Conservation (phyloP, 2,113 vertebrate genomes). For the Macrotus californicus region DNA sequence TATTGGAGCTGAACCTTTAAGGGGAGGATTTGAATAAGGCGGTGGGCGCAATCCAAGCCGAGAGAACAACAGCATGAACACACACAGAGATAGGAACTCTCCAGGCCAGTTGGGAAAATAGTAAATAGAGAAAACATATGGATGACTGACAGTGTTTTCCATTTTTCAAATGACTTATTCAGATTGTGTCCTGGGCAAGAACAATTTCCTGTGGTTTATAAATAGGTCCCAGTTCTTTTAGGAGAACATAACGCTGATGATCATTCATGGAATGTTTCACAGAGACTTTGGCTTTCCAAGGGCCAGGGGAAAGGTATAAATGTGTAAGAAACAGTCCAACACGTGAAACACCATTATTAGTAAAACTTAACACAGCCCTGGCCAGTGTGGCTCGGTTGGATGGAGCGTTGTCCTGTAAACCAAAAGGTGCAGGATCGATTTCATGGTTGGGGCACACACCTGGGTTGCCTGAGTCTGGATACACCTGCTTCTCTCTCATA, state of each 20-base stretch:
- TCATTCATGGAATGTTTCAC: conserved; percentile 4
- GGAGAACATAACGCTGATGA: conserved; percentile 50
- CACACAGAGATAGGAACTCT: not conserved
- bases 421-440: too few relatives aligned
- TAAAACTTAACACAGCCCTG: not conserved
- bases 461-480: too few relatives aligned
- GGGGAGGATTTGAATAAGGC: not conserved
- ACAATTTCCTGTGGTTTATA: conserved; percentile 76
- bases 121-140: conserved; percentile 49
- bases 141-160: conserved; percentile 41
- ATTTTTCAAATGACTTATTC: conserved; percentile 74
- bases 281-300: conserved; percentile 14
- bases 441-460: too few relatives aligned
- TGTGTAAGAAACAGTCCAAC: conserved; percentile 10
- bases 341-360: not conserved
- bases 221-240: conserved; percentile 72
- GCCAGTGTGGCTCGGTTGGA: too few relatives aligned
- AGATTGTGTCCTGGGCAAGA: conserved; percentile 76
- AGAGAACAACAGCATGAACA: not conserved
- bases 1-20: not conserved
- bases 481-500: too few relatives aligned
- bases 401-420: too few relatives aligned
- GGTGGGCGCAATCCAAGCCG: not conserved
- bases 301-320: conserved; percentile 7
- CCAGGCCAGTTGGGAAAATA: not conserved